Percentiles rank a stretch among this genome's conserved stretches.
These are phyloP conservation scores for Trachurus trachurus DNA, from an alignment of 2,797 vertebrate genomes.

Conservation along the genomic window DNA sequence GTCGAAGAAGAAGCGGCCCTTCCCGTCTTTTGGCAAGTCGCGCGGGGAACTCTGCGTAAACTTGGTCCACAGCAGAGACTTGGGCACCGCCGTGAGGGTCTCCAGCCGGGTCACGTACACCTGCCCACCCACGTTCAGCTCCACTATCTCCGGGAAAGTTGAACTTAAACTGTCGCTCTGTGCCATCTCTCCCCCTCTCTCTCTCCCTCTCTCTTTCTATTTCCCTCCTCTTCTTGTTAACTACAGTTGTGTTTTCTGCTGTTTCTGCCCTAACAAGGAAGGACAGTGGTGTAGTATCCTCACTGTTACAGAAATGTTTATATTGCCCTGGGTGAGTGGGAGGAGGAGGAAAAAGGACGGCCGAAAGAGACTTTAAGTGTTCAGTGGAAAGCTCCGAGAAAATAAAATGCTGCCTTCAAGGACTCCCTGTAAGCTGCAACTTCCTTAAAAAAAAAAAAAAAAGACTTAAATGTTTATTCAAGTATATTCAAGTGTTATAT, in stretches of 20 bases:
- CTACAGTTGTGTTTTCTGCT: too few species aligned
- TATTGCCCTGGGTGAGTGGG: conserved; percentile 65
- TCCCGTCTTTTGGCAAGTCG: conserved; percentile 90
- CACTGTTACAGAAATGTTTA: conserved; percentile 63
- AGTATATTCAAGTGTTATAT: too few species aligned
- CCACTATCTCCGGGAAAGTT: conserved; percentile 89
- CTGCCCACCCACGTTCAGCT: conserved; percentile 96
- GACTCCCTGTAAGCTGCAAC: conserved; percentile 27
- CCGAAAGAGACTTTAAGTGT: conserved; percentile 67
- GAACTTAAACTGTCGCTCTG: conserved; percentile 75
- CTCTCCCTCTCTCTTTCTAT: background rate
- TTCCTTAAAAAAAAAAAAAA: background rate
- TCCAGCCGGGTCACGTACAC: conserved; percentile 93
- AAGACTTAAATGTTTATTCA: background rate
- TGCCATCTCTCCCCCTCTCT: conserved; percentile 74
- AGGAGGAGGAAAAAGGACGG: conserved; percentile 66
- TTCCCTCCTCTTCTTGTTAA: background rate
- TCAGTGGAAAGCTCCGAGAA: conserved; percentile 52
- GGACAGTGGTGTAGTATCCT: conserved; percentile 20
- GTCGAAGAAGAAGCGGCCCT: conserved; percentile 95
- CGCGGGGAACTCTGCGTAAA: conserved; percentile 84
- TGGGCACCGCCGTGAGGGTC: conserved; percentile 89
- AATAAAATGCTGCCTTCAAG: conserved; percentile 56
- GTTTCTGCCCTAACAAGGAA: background rate
- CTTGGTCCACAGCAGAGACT: conserved; percentile 91